Base-by-base conservation (phyloP, 2,888 invertebrate genomes). In the Nomada flava region DNA sequence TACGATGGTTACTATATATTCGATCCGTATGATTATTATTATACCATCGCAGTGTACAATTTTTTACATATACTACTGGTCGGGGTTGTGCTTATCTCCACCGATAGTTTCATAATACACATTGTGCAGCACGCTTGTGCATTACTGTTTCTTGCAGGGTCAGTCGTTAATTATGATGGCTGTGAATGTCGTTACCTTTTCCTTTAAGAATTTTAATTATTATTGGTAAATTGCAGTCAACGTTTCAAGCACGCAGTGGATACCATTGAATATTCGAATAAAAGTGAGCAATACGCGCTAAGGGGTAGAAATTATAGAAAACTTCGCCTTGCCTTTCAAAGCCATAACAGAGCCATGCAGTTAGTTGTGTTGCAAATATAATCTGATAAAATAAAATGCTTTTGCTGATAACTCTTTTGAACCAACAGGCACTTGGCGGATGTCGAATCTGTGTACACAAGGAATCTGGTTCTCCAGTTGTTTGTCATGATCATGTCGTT, bases 401-500 rank as follows among this genome's bases (percentile, higher is more conserved):
- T 36, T 36, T 36, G 7, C 36, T 36, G 36, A 36, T 7, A 36
- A 36, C 36, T 36, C 36, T 36, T 44, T 64, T 64, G 10, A 64
- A 23, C 36, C 36, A 50, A 5, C 13, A 64, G 64, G 23, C 50
- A 9, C 7, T 23, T 64, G 20, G 10, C 4, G 9, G 36, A 70
- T 23, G 47, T 70, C 59, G 70, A 70, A 10, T 2, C 20, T 3
- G n/a, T 15, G 15, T 60, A 50, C 13, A 50, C 50, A 3, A 10
- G 50, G 11, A 70, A 60, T 13, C 47, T 70, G 4, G 59, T 70
- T 29, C 2, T 50, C 3, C 70, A 70, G 60, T 47, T 70, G n/a
- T 59, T 59, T 15, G 13, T 50, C 11, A 7, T 44, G 13, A 15
- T 70, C 13, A 11, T 50, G 9, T n/a, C 20, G 5, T 60, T 70